Evolutionary conservation across 1,140 invertebrate genomes (phyloP).

Genomic region (Cherax destructor): DNA sequence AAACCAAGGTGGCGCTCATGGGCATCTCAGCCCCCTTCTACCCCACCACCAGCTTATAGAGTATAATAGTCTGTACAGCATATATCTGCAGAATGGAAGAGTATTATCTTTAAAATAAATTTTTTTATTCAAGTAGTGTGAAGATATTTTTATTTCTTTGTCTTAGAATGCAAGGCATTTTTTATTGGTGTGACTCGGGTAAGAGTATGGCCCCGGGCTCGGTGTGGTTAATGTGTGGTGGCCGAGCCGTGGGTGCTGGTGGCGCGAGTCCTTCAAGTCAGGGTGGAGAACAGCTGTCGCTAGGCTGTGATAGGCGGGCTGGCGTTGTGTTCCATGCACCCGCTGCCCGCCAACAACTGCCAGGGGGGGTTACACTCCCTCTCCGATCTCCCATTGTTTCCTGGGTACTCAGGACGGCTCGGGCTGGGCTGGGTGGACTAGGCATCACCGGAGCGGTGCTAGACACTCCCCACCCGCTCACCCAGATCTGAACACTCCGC

Average conservation of each 20-base stretch:
- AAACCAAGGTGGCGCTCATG: conserved; percentile 33
- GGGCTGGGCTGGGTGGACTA: conserved; percentile 37
- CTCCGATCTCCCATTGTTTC: conserved; percentile 63
- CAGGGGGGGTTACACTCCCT: conserved; percentile 48
- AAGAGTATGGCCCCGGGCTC: conserved; percentile 49
- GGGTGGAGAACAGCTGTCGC: conserved; percentile 65
- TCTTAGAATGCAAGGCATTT: conserved; percentile 66
- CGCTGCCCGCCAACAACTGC: conserved; percentile 64
- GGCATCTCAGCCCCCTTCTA: conserved; percentile 68
- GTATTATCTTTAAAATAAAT: conserved; percentile 68
- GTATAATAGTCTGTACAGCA: conserved; percentile 70
- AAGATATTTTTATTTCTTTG: conserved; percentile 65
- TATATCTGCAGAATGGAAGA: conserved; percentile 71
- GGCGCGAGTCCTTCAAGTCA: conserved; percentile 70
- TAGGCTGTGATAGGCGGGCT: conserved; percentile 71
- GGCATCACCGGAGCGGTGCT: conserved; percentile 25
- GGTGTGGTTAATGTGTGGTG: conserved; percentile 13
- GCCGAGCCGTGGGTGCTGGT: conserved; percentile 53
- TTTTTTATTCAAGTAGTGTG: conserved; percentile 65
- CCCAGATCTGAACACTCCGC: conserved; percentile 52
- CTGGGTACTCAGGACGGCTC: conserved; percentile 59
- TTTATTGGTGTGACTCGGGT: conserved; percentile 59
- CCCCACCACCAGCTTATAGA: conserved; percentile 71
- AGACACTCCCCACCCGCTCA: conserved; percentile 35
- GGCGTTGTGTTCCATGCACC: conserved; percentile 1